Conservation (phyloP, 2,113 vertebrate genomes). For the Euleptes europaea region DNA sequence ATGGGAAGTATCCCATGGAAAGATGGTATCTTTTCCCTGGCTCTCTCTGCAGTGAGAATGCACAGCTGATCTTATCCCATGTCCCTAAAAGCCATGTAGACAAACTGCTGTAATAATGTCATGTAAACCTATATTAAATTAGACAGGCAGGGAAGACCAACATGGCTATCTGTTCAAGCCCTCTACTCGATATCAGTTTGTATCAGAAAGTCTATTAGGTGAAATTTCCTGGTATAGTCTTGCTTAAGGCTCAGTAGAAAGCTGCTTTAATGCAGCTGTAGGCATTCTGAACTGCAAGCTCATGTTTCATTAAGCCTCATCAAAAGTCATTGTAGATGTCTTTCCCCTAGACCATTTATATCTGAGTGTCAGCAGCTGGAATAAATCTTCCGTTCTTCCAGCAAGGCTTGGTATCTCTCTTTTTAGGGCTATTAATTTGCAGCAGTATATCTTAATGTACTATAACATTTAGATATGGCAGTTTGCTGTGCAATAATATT, state of each 20-base stretch:
- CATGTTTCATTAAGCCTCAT: constrained; percentile 37
- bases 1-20: background rate
- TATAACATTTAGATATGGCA: constrained; percentile 55
- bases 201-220: background rate
- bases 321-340: constrained; percentile 5
- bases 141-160: background rate
- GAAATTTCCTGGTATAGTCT: constrained; percentile 13
- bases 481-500: constrained; percentile 53
- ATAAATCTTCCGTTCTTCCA: constrained; percentile 25
- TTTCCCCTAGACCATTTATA: constrained; percentile 45
- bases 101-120: background rate
- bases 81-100: background rate
- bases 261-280: background rate
- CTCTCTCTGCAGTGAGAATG: background rate
- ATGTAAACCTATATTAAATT: background rate
- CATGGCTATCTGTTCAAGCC: too few species aligned
- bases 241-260: constrained; percentile 31
- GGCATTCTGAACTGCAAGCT: constrained; percentile 14
- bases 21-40: background rate
- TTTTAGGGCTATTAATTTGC: constrained; percentile 57
- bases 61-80: background rate
- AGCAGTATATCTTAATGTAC: constrained; percentile 51
- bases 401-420: constrained; percentile 41
- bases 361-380: constrained; percentile 43
- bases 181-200: background rate